These are phyloP conservation scores for Eilema griseolum DNA, from an alignment of 2,888 invertebrate genomes.

Conservation along the genomic window DNA sequence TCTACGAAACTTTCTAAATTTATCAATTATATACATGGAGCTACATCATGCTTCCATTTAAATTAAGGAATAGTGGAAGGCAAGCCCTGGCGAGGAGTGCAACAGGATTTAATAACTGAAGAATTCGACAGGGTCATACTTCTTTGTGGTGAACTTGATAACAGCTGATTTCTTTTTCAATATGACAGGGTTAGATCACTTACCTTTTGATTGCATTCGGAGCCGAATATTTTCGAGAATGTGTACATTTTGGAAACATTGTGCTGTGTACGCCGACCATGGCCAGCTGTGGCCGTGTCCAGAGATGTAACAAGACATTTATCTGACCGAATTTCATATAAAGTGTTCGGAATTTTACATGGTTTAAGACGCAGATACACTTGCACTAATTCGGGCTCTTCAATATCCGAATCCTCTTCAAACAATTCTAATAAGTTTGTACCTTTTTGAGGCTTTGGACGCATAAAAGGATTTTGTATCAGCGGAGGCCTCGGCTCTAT, in stretches of 20 bases:
- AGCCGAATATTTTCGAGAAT: slow-evolving; percentile 79
- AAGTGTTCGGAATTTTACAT: slow-evolving; percentile 63
- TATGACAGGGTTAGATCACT: slow-evolving; percentile 43
- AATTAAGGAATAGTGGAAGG: no score
- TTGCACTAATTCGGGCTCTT: slow-evolving; percentile 79
- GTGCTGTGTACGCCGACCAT: slow-evolving; percentile 76
- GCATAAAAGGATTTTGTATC: slow-evolving; percentile 80
- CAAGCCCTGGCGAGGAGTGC: no score
- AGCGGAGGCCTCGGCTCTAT: slow-evolving; percentile 80
- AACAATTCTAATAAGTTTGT: slow-evolving; percentile 77
- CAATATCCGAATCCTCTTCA: slow-evolving; percentile 73
- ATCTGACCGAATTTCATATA: slow-evolving; percentile 76
- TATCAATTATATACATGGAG: no score
- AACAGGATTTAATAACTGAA: no score
- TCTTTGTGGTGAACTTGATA: no score
- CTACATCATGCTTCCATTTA: no score
- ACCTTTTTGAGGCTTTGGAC: slow-evolving; percentile 78
- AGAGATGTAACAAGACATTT: slow-evolving; percentile 74
- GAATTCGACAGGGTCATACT: no score
- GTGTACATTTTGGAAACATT: slow-evolving; percentile 82
- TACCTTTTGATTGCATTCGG: slow-evolving; percentile 72
- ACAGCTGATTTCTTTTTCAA: not conserved
- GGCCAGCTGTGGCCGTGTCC: slow-evolving; percentile 77
- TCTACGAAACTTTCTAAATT: no score
- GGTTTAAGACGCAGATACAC: slow-evolving; percentile 87